phyloP scores from a whole-genome alignment of 2,113 vertebrate genomes.

The Muntiacus reevesi region DNA sequence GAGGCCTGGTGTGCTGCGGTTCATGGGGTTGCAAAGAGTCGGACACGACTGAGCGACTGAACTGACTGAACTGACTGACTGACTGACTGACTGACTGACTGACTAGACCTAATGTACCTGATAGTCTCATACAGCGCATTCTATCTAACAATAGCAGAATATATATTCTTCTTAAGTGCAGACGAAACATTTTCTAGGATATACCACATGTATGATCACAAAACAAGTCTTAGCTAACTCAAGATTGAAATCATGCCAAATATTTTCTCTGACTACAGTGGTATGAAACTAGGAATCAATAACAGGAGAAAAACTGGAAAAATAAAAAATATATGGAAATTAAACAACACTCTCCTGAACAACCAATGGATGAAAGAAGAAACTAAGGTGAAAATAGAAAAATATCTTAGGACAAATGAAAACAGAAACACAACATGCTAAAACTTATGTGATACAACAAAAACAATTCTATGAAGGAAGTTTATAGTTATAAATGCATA shows the following conservation, averaged over 20 bases:
- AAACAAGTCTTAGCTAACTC: background rate
- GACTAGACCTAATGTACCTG: background rate
- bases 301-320: background rate
- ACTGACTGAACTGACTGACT: background rate
- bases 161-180: background rate
- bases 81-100: no score
- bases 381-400: background rate
- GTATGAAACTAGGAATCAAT: background rate
- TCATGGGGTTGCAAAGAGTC: accelerated
- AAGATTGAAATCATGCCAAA: background rate
- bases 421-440: background rate
- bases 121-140: background rate
- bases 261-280: background rate
- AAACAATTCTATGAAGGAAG: background rate
- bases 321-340: background rate
- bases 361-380: background rate
- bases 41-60: accelerated
- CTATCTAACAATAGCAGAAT: background rate
- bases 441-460: background rate
- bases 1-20: no score
- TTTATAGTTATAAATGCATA: background rate
- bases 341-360: background rate
- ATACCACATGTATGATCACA: background rate
- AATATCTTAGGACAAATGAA: background rate
- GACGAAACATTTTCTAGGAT: background rate